Conservation (phyloP, 2,888 invertebrate species). For the Conchocele bisecta region DNA sequence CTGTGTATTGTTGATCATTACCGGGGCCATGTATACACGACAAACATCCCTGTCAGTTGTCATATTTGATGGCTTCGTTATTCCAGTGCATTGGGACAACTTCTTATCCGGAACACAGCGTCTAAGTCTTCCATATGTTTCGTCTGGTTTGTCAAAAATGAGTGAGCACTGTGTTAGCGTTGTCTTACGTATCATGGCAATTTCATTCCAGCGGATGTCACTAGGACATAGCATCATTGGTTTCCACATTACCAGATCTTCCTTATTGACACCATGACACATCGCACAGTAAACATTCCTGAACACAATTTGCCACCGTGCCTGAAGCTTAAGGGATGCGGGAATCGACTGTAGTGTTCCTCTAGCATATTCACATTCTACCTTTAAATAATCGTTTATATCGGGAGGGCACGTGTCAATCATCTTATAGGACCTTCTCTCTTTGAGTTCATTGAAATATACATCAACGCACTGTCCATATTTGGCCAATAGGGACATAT, state of each 20-base stretch:
- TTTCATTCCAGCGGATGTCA: too few species aligned
- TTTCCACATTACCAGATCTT: constrained; percentile 1
- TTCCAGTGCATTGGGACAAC: not conserved
- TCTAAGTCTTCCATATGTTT: not conserved
- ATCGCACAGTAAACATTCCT: constrained; percentile 3
- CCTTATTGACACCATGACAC: not conserved
- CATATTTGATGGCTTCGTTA: not conserved
- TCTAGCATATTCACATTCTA: too few species aligned
- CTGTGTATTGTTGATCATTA: not conserved
- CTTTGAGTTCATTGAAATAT: not conserved
- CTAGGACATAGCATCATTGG: not conserved
- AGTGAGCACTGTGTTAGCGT: not conserved
- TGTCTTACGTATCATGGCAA: too few species aligned
- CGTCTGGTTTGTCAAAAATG: too few species aligned
- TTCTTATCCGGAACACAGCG: not conserved
- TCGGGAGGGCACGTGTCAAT: constrained; percentile 15
- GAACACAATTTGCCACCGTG: not conserved
- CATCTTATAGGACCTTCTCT: too few species aligned
- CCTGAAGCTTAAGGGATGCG: not conserved
- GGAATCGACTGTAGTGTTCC: too few species aligned
- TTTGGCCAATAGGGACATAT: too few species aligned
- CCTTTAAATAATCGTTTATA: too few species aligned
- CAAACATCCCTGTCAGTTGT: not conserved
- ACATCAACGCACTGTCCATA: not conserved
- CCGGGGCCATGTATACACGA: not conserved